Percentiles rank a stretch among this genome's conserved stretches.
phyloP scores from a whole-genome alignment of 2,113 vertebrate species.

The Puma concolor region DNA sequence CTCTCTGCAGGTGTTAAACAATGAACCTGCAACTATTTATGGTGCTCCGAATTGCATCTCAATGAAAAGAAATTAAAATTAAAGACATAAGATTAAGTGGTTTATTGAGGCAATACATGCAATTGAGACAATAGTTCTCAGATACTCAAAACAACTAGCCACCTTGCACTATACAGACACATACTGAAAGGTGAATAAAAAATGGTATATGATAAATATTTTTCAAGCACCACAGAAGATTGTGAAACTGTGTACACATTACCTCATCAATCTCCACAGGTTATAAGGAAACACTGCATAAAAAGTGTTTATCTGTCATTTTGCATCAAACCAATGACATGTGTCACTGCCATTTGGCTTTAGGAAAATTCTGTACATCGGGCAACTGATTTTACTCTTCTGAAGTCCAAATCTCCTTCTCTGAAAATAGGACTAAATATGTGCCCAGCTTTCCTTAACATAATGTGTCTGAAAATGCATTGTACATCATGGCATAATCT shows the following conservation, averaged over 20 bases:
- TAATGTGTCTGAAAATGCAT: not conserved
- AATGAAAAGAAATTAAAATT: not conserved
- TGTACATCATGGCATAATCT: not conserved
- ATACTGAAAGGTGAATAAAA: not conserved
- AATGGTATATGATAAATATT: not conserved
- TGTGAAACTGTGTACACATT: not conserved
- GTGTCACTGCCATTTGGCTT: not conserved
- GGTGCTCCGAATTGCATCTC: not conserved
- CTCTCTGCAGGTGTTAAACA: not conserved
- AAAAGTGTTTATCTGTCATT: not conserved
- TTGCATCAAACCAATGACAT: constrained; percentile 1
- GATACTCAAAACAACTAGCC: not conserved
- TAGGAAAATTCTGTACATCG: not conserved
- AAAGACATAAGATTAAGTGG: not conserved
- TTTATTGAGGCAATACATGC: not conserved
- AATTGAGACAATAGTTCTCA: not conserved
- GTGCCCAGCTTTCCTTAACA: not conserved
- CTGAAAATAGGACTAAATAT: constrained; percentile 5
- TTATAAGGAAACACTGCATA: not conserved
- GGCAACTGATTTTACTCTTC: not conserved
- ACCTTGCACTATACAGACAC: not conserved
- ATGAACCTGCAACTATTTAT: not conserved
- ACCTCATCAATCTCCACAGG: not conserved
- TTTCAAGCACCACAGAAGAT: not conserved
- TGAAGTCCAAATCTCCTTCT: not conserved